These are phyloP conservation scores for Chrysomela aeneicollis DNA, from an alignment of 2,888 invertebrate species.

Conservation along the genomic window DNA sequence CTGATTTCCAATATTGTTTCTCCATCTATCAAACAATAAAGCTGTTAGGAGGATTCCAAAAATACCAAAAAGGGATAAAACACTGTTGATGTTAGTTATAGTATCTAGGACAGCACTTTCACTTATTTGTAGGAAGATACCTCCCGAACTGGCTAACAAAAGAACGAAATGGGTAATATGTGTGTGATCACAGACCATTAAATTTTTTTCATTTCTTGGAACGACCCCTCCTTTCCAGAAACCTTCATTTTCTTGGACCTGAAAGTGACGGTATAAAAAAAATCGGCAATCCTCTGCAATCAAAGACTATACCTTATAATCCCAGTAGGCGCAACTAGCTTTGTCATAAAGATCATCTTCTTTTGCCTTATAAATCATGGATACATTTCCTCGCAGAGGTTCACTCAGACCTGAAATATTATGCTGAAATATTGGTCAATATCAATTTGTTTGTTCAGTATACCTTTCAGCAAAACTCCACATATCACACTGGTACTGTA, in stretches of 20 bases:
- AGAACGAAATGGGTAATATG: constrained; percentile 70
- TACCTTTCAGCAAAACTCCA: constrained; percentile 63
- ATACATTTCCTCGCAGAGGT: constrained; percentile 64
- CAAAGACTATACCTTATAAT: constrained; percentile 40
- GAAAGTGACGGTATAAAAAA: background rate
- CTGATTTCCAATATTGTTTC: constrained; percentile 61
- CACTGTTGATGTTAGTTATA: constrained; percentile 66
- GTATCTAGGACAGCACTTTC: constrained; percentile 42
- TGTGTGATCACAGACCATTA: constrained; percentile 63
- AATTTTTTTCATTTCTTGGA: constrained; percentile 11
- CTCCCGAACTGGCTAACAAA: constrained; percentile 59
- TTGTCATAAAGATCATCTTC: constrained; percentile 31
- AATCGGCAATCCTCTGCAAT: background rate
- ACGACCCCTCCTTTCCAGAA: constrained; percentile 60
- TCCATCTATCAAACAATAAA: constrained; percentile 67
- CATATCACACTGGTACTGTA: constrained; percentile 60
- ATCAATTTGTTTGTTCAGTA: background rate
- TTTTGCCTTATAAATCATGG: constrained; percentile 63
- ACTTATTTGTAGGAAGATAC: constrained; percentile 50
- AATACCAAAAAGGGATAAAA: constrained; percentile 64
- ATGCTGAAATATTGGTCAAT: background rate
- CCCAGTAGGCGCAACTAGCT: constrained; percentile 44
- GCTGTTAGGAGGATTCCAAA: constrained; percentile 64
- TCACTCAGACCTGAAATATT: constrained; percentile 62
- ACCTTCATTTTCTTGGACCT: constrained; percentile 41